Conservation (phyloP, 2,797 vertebrate species). For the Vultur gryphus region DNA sequence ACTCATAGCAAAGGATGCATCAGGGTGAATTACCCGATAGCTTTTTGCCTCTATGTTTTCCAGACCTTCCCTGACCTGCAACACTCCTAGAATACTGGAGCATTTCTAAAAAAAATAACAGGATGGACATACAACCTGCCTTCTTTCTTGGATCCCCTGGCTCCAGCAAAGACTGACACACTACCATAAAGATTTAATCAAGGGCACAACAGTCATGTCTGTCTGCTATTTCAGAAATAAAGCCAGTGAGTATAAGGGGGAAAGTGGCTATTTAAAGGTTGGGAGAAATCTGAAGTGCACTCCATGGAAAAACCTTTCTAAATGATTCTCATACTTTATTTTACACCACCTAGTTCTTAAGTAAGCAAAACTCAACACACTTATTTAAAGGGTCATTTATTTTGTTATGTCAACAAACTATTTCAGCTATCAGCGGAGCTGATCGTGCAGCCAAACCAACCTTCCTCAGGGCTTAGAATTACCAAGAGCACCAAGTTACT, state of each 20-base stretch:
- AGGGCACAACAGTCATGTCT: background rate
- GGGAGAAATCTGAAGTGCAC: background rate
- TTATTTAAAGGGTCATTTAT: slow-evolving; percentile 2
- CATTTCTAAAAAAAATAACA: background rate
- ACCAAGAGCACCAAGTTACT: background rate
- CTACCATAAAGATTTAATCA: background rate
- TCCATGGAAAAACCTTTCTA: background rate
- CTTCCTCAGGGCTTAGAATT: background rate
- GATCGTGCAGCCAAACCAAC: background rate
- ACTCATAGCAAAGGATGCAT: background rate
- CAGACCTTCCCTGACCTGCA: background rate
- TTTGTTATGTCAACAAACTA: background rate
- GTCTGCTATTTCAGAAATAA: background rate
- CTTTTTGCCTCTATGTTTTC: background rate
- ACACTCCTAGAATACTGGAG: background rate
- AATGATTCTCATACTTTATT: background rate
- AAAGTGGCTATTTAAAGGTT: background rate
- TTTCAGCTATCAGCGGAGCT: background rate
- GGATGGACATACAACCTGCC: background rate
- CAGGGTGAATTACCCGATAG: background rate
- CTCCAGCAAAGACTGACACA: background rate
- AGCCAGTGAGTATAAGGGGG: background rate
- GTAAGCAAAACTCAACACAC: background rate
- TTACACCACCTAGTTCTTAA: background rate
- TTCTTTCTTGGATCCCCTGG: background rate